Evolutionary conservation across 2,888 invertebrate species (phyloP).

Genomic region (Chydorus sphaericus): DNA sequence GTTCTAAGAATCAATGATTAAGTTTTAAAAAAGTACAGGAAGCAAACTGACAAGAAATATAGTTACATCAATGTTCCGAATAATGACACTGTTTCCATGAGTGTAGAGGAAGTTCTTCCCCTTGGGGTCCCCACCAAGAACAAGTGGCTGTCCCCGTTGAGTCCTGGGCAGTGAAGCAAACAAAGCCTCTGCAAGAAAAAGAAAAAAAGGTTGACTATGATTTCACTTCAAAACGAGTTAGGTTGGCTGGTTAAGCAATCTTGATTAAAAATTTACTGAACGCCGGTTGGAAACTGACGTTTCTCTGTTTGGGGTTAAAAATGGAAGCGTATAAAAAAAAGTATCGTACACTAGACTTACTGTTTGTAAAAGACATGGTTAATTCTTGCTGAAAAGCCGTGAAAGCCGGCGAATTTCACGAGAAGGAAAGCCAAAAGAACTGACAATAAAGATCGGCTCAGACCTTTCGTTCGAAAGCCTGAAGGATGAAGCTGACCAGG

Average conservation of each 20-base stretch:
- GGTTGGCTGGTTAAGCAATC: too few relatives aligned
- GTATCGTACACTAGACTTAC: too few relatives aligned
- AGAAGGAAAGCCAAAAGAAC: too few relatives aligned
- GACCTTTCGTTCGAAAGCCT: too few relatives aligned
- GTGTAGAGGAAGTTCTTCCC: conserved; percentile 93
- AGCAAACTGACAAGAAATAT: not conserved
- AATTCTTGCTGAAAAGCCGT: not conserved
- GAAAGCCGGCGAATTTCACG: too few relatives aligned
- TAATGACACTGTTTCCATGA: conserved; percentile 94
- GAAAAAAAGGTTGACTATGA: conserved; percentile 7
- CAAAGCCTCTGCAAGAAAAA: conserved; percentile 52
- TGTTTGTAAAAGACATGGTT: not conserved
- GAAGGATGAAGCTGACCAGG: too few relatives aligned
- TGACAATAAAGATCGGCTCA: too few relatives aligned
- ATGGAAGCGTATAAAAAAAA: too few relatives aligned
- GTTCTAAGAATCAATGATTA: conserved; percentile 42
- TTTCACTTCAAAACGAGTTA: not conserved
- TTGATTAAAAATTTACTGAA: too few relatives aligned
- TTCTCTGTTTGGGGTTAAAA: too few relatives aligned
- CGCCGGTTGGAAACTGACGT: too few relatives aligned
- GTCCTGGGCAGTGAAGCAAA: conserved; percentile 91
- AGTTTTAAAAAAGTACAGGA: not conserved
- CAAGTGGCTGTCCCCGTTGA: conserved; percentile 82
- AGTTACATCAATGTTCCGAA: conserved; percentile 79
- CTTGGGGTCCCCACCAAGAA: conserved; percentile 89